Evolutionary conservation across 23 tunicate species (phyloP), one percentile per base, ranked within the genome.

Genomic region (Ascidia mentula): DNA sequence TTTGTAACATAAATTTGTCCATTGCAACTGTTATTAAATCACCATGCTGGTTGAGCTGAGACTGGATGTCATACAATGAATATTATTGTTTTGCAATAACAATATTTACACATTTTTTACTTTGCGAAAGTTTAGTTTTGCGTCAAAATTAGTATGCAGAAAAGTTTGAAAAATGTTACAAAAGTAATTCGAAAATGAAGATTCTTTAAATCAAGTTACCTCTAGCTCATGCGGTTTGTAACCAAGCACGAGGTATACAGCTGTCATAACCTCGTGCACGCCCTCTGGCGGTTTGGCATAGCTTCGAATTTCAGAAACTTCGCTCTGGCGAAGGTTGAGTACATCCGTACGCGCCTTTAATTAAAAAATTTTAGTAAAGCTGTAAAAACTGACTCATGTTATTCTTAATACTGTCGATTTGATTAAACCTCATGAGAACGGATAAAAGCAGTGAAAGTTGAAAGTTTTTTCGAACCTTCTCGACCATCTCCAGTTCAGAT

Each of bases 231-330:
- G 18, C 9, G 80, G 75, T 7, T 60, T 78, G 69, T 89, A 87
- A 0, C 92, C 92, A 13, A 92, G 85, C 2, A 92, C 38, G 30
- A 87, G 72, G 69, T 87, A 87, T 17, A 92, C 92, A 0, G 92
- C 78, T 84, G 37, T 83, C 97, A 92, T 92, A 0, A 92, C 92
- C 37, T 79, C 97, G 18, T 87, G 92, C 5, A 87, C 84, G 18
- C 97, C 97, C 18, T 84, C 73, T 34, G 97, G 97, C 31, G 97
- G 97, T 13, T 38, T 45, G 4, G 46, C 38, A 40, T 92, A 87
- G 74, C 97, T 92, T 45, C 88, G 76, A 0, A 92, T 92, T 34
- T 92, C 92, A 32, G 90, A 70, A 5, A 92, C 90, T 69, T 59
- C 37, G 6, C 85, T 42, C 69, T 92, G 97, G 24, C 69, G 82